A percentile compares a stretch with the other conserved stretches of the same genome.
phyloP scores from a whole-genome alignment of 2,797 vertebrate species.

The Dromococcyx pavoninus region DNA sequence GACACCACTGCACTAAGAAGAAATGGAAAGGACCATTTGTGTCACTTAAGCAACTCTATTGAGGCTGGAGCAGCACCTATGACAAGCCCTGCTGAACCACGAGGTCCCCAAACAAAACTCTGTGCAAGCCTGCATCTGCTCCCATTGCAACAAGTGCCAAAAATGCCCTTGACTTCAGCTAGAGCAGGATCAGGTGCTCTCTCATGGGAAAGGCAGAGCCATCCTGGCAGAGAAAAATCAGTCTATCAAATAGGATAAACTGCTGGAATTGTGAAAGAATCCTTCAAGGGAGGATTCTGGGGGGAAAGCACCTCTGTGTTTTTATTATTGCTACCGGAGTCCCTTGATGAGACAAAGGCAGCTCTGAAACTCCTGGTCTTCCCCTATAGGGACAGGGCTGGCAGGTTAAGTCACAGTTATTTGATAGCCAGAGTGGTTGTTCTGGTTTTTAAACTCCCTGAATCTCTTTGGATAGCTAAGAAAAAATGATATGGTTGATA shows the following conservation, averaged over 20 bases:
- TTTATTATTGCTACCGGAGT: not conserved
- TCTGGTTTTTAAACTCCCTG: not conserved
- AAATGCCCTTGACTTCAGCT: not conserved
- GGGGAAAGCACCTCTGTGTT: not conserved
- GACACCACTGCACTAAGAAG: not conserved
- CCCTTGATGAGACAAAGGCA: not conserved
- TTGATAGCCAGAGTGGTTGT: not conserved
- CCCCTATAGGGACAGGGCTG: not conserved
- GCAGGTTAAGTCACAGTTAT: not conserved
- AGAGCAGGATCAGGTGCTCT: not conserved
- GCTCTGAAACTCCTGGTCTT: not conserved
- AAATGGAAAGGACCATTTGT: not conserved
- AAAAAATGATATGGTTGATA: conserved; percentile 12
- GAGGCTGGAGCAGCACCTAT: not conserved
- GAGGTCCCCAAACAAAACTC: not conserved
- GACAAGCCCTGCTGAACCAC: not conserved
- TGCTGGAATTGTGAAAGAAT: not conserved
- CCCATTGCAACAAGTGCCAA: accelerated
- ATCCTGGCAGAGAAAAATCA: not conserved
- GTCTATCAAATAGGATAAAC: not conserved
- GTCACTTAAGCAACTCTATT: not conserved
- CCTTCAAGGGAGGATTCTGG: accelerated
- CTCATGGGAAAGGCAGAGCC: not conserved
- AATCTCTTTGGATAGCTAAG: not conserved
- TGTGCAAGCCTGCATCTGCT: not conserved